Conservation (phyloP, 2,797 vertebrate genomes). For the Scyliorhinus canicula region DNA sequence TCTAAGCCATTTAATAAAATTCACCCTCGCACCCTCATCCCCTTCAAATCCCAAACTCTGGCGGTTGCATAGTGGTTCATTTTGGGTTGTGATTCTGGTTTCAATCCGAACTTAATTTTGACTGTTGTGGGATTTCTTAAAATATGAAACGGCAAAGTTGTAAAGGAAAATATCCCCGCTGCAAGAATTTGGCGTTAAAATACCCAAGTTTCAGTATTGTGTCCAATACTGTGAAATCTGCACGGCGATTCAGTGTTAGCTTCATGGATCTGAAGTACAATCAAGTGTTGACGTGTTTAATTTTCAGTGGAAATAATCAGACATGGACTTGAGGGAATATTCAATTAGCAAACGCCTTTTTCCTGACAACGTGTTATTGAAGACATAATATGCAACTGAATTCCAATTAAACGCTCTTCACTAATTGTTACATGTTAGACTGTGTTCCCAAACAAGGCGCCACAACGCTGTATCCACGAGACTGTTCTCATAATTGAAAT, state of each 20-base stretch:
- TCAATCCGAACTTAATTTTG: neutral
- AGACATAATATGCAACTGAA: neutral
- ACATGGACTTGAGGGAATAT: neutral
- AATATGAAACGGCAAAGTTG: neutral
- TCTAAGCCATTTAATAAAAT: neutral
- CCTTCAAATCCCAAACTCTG: neutral
- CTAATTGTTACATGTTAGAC: neutral
- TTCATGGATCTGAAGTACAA: neutral
- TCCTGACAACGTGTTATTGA: neutral
- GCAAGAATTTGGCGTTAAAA: neutral
- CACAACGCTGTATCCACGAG: neutral
- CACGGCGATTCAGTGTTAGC: neutral
- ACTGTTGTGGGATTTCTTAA: neutral
- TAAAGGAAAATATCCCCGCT: neutral
- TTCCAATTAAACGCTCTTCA: neutral
- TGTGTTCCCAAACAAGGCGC: neutral
- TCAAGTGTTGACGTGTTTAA: neutral
- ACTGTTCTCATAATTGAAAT: too few relatives aligned
- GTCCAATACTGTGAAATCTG: neutral
- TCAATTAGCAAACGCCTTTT: too few relatives aligned
- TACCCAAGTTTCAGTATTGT: neutral
- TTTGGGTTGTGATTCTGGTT: neutral
- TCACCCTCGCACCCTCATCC: neutral
- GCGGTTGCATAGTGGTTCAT: neutral
- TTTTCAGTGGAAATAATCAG: neutral